Evolutionary conservation across 2,113 vertebrate species (phyloP), one percentile per base, ranked within the genome.

Genomic region (Grantiella picta): DNA sequence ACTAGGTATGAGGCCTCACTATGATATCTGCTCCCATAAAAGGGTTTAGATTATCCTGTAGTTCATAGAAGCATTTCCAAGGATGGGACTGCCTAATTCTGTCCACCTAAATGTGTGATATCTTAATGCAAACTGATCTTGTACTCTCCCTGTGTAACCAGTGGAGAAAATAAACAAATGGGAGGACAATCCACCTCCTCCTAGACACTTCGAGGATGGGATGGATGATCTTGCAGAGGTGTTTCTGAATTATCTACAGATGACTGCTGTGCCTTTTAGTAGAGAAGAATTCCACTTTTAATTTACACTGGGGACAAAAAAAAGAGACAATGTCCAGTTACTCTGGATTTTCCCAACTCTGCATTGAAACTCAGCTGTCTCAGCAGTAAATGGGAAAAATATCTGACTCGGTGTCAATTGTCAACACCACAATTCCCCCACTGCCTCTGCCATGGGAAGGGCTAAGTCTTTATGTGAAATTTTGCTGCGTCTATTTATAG

Each of bases 341-440:
- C 35, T 70, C 27, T 90, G 5, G 0, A 4, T 86, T 91, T 64
- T 91, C 35, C 24, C 35, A 83, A 7, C 18, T 50, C 52, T 66
- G 90, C 52, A n/a, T 40, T 64, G 52, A 50, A 90, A n/a, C 44
- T 68, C 73, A 66, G 89, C 89, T 78, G 57, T 25, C 72, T 89
- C 72, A 95, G 86, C 83, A 95, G 53, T 33, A 66, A 70, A 36
- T 15, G 28, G 52, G 70, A 68, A 94, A 96, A 94, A 64, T 53
- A 84, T 65, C 69, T 92, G 86, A 92, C 65, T 33, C 42, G 59
- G 75, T 77, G 64, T 76, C 89, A 71, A 20, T 75, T 92, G 77
- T 94, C 71, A 94, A 40, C 72, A 66, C 28, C 71, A 53, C 77
- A 79, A 40, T 40, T 81, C 28, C 2, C 70, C 52, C 64, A 50